Evolutionary conservation across 2,113 vertebrate genomes (phyloP).

Genomic region (Micromys minutus): DNA sequence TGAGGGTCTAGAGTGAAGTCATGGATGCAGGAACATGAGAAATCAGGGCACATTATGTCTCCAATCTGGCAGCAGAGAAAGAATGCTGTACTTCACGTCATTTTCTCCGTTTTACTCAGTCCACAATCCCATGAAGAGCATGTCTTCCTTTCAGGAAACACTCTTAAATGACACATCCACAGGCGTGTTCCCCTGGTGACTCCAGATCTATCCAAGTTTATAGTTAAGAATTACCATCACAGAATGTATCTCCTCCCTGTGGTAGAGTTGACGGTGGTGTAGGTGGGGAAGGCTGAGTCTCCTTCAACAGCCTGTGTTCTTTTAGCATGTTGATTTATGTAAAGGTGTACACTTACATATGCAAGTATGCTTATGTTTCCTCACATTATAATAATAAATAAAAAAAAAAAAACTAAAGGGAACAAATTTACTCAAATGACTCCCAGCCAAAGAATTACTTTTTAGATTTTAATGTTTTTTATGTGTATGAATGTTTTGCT

Average conservation of each 20-base stretch:
- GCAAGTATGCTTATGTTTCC: neutral
- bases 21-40: neutral
- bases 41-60: neutral
- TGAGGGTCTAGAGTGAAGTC: neutral
- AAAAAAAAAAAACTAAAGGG: neutral
- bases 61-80: neutral
- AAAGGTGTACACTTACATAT: neutral
- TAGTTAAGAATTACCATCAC: no score
- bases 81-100: neutral
- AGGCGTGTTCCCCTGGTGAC: neutral
- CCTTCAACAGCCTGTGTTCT: neutral
- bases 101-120: neutral
- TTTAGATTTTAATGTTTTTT: neutral
- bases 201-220: neutral
- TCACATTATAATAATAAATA: constrained; percentile 7
- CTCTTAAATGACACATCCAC: no score
- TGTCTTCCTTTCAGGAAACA: neutral
- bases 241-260: neutral
- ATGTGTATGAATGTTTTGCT: neutral
- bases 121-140: no score
- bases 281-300: neutral
- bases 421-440: constrained; percentile 27
- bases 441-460: neutral
- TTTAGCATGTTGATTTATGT: neutral
- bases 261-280: neutral